Conservation (phyloP, 2,797 vertebrate genomes). For the Siniperca undulata region DNA sequence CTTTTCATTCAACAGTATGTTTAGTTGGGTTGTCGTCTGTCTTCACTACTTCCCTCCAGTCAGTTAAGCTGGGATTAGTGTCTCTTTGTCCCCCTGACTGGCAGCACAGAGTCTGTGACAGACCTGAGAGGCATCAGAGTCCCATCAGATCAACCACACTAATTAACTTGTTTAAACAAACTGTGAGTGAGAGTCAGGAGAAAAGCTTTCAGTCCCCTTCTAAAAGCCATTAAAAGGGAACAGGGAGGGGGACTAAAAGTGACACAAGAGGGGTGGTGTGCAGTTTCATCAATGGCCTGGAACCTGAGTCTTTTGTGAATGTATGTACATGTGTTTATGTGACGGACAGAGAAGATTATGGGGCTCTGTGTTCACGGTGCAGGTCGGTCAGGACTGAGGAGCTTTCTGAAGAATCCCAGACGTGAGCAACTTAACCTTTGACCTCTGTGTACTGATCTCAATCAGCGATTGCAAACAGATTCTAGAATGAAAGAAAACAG, state of each 20-base stretch:
- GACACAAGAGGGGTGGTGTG: constrained; percentile 61
- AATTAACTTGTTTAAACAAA: constrained; percentile 89
- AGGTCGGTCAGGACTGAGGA: constrained; percentile 72
- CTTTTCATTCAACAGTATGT: constrained; percentile 23
- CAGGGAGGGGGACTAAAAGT: constrained; percentile 47
- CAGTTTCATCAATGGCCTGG: constrained; percentile 77
- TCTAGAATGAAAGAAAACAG: constrained; percentile 36
- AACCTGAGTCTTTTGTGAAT: constrained; percentile 75
- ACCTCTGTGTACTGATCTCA: constrained; percentile 74
- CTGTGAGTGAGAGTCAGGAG: constrained; percentile 64
- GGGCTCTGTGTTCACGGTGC: constrained; percentile 59
- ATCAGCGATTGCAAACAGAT: constrained; percentile 75
- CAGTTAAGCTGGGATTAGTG: constrained; percentile 67
- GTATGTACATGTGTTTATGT: constrained; percentile 63
- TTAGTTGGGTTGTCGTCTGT: constrained; percentile 44
- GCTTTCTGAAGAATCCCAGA: constrained; percentile 82
- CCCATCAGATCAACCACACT: constrained; percentile 80
- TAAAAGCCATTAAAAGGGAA: constrained; percentile 85
- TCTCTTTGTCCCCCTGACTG: constrained; percentile 74
- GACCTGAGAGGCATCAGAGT: constrained; percentile 75
- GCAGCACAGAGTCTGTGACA: constrained; percentile 65
- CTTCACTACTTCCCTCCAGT: constrained; percentile 38
- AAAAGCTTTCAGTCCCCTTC: constrained; percentile 86
- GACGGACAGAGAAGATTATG: constrained; percentile 57
- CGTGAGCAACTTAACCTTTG: constrained; percentile 84